Conservation (phyloP, 2,888 invertebrate genomes). For the Selenia dentaria region DNA sequence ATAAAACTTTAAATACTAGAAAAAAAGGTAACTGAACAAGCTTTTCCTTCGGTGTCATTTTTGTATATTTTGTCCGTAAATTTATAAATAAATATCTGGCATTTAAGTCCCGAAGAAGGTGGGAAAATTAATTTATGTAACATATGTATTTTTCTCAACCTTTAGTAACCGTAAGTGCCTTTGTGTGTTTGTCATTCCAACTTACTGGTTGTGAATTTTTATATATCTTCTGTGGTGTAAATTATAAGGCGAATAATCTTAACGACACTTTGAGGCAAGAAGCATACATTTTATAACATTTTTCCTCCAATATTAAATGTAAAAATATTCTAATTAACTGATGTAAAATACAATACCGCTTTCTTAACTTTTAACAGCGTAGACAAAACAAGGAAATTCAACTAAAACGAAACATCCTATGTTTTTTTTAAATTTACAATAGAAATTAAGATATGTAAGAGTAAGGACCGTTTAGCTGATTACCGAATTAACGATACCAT, state of each 20-base stretch:
- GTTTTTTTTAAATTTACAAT: constrained; percentile 31
- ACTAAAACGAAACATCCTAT: constrained; percentile 47
- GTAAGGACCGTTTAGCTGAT: constrained; percentile 16
- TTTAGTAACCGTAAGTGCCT: no score
- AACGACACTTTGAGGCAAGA: background rate
- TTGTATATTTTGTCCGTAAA: constrained; percentile 38
- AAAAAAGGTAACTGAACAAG: constrained; percentile 16
- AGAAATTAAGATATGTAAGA: constrained; percentile 34
- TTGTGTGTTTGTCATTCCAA: no score
- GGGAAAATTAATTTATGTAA: constrained; percentile 1
- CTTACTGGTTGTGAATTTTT: no score
- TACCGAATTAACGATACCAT: constrained; percentile 31
- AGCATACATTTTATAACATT: background rate
- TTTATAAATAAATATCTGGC: constrained; percentile 58
- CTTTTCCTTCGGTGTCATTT: constrained; percentile 14
- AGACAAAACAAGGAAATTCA: constrained; percentile 53
- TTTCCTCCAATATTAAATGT: constrained; percentile 5
- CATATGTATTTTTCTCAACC: background rate
- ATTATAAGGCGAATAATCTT: no score
- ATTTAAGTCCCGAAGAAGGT: constrained; percentile 51
- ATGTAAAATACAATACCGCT: constrained; percentile 48
- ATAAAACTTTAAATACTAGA: constrained; percentile 4
- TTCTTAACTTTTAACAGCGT: constrained; percentile 65
- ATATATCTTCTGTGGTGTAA: no score
- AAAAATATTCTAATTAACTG: no score